Base-by-base conservation (phyloP, 2,797 vertebrate species). In the Erpetoichthys calabaricus region DNA sequence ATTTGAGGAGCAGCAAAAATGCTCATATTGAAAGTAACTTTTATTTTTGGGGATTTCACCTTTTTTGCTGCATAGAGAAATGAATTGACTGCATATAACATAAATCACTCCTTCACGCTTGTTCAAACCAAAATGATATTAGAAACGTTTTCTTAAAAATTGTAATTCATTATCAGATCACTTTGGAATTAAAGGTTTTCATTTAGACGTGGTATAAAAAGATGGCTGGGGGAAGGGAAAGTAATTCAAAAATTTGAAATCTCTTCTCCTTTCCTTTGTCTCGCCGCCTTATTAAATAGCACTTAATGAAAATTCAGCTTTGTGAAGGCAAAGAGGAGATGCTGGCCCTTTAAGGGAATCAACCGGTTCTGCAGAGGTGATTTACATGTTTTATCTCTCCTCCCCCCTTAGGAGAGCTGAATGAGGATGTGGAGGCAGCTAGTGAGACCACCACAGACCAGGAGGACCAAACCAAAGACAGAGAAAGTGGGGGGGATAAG, bases 391-490 rank as follows among this genome's bases (percentile, higher is more conserved):
- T 74, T 71, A 8, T 82, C 78, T 82, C 84, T 68, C 84, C 83
- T 85, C 83, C 82, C 81, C 83, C 83, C 85, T 75, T 86, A 99
- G 95, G 95, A 84, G 95, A 99, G 79, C 77, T 89, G 67, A 75
- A 72, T 69, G 95, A 97, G 86, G 95, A 98, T 91, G 89, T 85
- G 65, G 95, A 99, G 83, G 94, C 89, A 75, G 87, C 90, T 75
- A 87, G 67, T 72, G 95, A 98, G 83, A 81, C 86, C 63, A 79
- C 83, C 57, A 85, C 84, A 62, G 92, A 97, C 70, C 86, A 88
- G 70, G 95, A 96, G 80, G 95, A 97, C 78, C 85, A 92, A 79
- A 78, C 87, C 70, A 98, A 94, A 90, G 93, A 95, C 70, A 89
- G 85, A 74, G 94, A 96, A 74, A 81, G 88, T 77, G 87, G 86